phyloP scores from a whole-genome alignment of 2,797 vertebrate genomes.

The Ceryle rudis region DNA sequence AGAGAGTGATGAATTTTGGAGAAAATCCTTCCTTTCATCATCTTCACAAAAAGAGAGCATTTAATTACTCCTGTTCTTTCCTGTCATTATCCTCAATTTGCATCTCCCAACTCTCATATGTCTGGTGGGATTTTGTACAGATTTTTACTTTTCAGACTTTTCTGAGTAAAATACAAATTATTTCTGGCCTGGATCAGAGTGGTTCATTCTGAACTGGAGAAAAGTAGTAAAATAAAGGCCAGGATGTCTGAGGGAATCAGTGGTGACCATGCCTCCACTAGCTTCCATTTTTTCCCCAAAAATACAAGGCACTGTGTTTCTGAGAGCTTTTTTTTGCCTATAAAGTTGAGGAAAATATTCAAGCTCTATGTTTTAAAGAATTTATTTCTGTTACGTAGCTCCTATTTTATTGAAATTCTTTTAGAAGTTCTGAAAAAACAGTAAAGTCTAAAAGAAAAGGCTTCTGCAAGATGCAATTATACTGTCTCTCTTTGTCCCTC shows the following conservation, averaged over 20 bases:
- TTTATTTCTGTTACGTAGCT: not conserved
- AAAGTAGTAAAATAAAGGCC: not conserved
- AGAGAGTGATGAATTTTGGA: not conserved
- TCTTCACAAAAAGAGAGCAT: not conserved
- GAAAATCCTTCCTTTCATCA: not conserved
- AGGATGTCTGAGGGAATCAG: not conserved
- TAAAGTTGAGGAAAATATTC: not conserved
- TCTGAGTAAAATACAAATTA: not conserved
- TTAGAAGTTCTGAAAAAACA: not conserved
- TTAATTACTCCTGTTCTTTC: constrained; percentile 24
- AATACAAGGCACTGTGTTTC: not conserved
- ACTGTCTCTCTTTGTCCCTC: not conserved
- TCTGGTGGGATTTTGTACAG: not conserved
- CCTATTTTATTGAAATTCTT: not conserved
- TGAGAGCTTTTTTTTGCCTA: not conserved
- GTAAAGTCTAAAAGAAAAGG: not conserved
- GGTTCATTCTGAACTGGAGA: not conserved
- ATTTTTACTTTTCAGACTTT: not conserved
- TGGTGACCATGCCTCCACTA: not conserved
- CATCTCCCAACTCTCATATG: not conserved
- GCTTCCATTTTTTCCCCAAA: not conserved
- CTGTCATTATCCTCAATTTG: constrained; percentile 3
- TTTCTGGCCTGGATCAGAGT: not conserved
- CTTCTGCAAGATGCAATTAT: constrained; percentile 36
- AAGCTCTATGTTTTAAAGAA: not conserved